Evolutionary conservation across 2,113 vertebrate species (phyloP).

Genomic region (Ondatra zibethicus): DNA sequence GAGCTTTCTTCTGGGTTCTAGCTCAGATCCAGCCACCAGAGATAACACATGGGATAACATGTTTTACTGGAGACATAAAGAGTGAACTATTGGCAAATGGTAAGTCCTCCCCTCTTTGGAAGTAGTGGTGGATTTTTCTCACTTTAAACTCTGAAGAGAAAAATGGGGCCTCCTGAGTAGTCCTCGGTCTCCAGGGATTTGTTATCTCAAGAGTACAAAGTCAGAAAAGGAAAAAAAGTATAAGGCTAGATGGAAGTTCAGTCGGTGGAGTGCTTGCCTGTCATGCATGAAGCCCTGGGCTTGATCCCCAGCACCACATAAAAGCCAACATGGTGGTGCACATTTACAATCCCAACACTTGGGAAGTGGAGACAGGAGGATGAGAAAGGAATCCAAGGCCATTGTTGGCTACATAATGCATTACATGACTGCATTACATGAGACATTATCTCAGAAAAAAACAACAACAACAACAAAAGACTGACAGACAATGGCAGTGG

Average conservation of each 20-base stretch:
- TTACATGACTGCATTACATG: not conserved
- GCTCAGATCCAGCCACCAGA: not conserved
- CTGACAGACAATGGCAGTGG: not conserved
- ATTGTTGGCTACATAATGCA: too few relatives aligned
- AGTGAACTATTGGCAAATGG: not conserved
- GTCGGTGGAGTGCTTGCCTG: not conserved
- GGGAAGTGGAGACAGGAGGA: not conserved
- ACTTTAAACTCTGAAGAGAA: conserved; percentile 34
- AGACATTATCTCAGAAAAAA: not conserved
- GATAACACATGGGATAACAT: conserved; percentile 24
- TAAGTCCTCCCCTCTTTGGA: conserved; percentile 34
- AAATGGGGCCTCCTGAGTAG: conserved; percentile 42
- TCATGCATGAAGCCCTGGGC: not conserved
- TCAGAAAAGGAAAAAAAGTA: not conserved
- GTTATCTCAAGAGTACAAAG: not conserved
- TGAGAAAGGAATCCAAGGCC: not conserved
- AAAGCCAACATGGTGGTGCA: not conserved
- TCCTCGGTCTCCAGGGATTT: not conserved
- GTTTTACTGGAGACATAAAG: conserved; percentile 42
- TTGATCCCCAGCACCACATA: too few relatives aligned
- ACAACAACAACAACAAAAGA: too few relatives aligned
- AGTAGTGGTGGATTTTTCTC: not conserved
- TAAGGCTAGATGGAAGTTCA: not conserved
- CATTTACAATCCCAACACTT: not conserved
- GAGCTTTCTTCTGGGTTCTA: conserved; percentile 51